These are phyloP conservation scores for Aquatica leii DNA, from an alignment of 2,888 invertebrate genomes.

Conservation along the genomic window DNA sequence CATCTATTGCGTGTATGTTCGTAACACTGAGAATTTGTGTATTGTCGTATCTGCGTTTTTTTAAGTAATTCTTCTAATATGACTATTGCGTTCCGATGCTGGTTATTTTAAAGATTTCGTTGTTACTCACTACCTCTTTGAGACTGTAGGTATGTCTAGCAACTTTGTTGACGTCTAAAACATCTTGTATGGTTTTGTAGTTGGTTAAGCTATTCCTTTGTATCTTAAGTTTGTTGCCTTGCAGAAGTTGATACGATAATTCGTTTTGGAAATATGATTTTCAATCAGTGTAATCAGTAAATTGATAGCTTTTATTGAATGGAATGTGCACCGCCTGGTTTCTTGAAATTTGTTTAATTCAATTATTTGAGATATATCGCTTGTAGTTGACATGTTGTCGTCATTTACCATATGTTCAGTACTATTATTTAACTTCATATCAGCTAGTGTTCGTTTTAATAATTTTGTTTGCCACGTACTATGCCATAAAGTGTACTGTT, in stretches of 20 bases:
- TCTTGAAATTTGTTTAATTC: no score
- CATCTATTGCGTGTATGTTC: no score
- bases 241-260: not conserved
- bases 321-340: no score
- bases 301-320: no score
- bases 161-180: not conserved
- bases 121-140: not conserved
- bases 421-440: not conserved
- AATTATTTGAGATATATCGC: no score
- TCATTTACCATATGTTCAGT: not conserved
- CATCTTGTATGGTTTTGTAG: not conserved
- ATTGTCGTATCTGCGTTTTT: no score
- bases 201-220: not conserved
- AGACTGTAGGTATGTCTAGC: not conserved
- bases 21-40: no score
- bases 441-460: not conserved
- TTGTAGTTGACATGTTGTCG: no score
- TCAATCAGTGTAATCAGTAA: not conserved
- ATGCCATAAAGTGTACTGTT: not conserved
- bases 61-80: no score
- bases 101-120: no score
- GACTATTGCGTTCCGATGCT: no score
- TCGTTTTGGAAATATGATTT: not conserved
- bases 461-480: not conserved
- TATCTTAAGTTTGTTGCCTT: not conserved